A percentile compares a stretch with the other conserved stretches of the same genome.
phyloP scores from a whole-genome alignment of 2,113 vertebrate species.

The Alligator mississippiensis region DNA sequence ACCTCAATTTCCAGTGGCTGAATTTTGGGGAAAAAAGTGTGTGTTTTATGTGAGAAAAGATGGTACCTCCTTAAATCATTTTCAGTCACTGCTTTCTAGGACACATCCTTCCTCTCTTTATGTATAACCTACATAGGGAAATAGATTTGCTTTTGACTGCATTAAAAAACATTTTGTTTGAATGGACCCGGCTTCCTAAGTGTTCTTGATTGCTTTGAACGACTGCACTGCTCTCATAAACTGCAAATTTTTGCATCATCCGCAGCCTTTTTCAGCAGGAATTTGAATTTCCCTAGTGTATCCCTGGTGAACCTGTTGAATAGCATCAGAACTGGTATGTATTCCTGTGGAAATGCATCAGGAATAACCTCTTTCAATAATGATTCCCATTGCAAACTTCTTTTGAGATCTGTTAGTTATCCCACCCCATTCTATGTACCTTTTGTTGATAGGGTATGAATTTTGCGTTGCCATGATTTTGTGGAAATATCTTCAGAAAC shows the following conservation, averaged over 20 bases:
- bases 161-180: not conserved
- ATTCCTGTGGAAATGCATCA: not conserved
- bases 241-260: not conserved
- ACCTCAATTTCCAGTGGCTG: no score
- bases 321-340: not conserved
- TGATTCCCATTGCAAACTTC: not conserved
- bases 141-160: not conserved
- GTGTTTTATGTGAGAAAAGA: no score
- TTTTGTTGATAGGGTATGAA: not conserved
- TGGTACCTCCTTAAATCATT: not conserved
- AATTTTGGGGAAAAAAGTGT: no score
- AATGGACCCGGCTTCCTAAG: not conserved
- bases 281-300: not conserved
- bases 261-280: not conserved
- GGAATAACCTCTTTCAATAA: not conserved
- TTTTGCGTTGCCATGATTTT: not conserved
- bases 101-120: not conserved
- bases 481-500: not conserved
- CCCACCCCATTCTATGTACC: not conserved
- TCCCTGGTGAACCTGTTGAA: not conserved
- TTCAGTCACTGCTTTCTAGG: not conserved
- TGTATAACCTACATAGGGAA: not conserved
- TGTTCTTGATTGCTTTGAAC: not conserved
- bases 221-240: not conserved
- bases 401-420: not conserved